phyloP scores from a whole-genome alignment of 2,113 vertebrate species.

The Paradisaea rubra region DNA sequence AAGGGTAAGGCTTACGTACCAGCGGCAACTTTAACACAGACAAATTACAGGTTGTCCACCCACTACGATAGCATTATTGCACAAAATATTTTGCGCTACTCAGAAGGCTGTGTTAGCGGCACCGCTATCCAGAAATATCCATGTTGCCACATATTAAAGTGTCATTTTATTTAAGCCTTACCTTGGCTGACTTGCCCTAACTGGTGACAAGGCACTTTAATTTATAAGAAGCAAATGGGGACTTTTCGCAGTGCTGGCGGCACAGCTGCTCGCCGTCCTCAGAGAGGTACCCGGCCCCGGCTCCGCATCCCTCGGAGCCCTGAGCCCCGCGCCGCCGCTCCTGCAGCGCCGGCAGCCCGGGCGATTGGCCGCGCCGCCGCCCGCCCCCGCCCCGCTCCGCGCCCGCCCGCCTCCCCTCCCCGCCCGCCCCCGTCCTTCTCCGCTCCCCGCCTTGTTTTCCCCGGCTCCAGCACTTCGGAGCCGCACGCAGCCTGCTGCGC shows the following conservation, averaged over 20 bases:
- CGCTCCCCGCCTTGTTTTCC: not conserved
- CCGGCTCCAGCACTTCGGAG: not conserved
- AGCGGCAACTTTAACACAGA: constrained; percentile 53
- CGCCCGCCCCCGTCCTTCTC: not conserved
- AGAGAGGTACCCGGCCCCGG: constrained; percentile 47
- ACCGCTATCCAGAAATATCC: not conserved
- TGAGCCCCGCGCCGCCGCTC: constrained; percentile 45
- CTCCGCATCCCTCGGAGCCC: constrained; percentile 52
- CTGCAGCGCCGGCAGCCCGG: constrained; percentile 69
- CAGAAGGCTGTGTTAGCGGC: not conserved
- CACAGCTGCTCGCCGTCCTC: constrained; percentile 65
- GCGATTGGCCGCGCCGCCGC: constrained; percentile 65
- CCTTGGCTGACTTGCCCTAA: constrained; percentile 76
- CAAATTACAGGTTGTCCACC: not conserved
- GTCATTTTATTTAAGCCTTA: constrained; percentile 65
- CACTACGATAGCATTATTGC: not conserved
- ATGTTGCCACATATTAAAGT: constrained; percentile 43
- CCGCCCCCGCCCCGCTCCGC: not conserved
- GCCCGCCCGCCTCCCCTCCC: too few species aligned
- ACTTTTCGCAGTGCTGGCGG: constrained; percentile 58
- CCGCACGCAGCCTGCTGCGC: not conserved
- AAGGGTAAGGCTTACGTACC: not conserved
- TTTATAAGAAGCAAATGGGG: constrained; percentile 45
- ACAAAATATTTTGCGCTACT: not conserved
- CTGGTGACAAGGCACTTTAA: constrained; percentile 71